These are phyloP conservation scores for Eubucco bourcierii DNA, from an alignment of 2,113 vertebrate species.

Conservation along the genomic window DNA sequence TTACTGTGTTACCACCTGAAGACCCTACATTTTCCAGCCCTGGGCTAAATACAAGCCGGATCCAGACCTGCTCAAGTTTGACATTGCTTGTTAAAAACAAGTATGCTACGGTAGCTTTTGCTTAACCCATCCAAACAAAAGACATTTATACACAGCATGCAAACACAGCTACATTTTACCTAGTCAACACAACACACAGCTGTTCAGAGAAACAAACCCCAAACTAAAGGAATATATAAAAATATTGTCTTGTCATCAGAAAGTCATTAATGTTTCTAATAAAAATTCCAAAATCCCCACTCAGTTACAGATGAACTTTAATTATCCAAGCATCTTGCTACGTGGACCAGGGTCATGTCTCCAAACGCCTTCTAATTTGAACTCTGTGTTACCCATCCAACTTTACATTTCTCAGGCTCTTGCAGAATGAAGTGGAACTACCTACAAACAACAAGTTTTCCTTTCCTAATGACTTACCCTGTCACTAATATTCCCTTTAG, in stretches of 20 bases:
- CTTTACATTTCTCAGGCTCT: background rate
- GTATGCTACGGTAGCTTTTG: background rate
- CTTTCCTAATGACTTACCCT: constrained; percentile 47
- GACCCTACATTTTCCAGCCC: constrained; percentile 45
- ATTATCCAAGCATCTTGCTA: background rate
- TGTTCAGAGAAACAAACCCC: background rate
- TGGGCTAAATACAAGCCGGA: constrained; percentile 50
- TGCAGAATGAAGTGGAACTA: background rate
- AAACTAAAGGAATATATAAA: background rate
- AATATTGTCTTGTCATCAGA: background rate
- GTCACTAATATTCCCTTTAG: constrained; percentile 1
- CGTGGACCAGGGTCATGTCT: background rate
- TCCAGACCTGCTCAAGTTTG: constrained; percentile 31
- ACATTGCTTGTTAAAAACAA: constrained; percentile 30
- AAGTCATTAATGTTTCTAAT: constrained; percentile 8
- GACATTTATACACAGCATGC: background rate
- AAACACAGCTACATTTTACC: background rate
- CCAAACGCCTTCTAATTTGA: background rate
- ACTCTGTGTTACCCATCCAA: background rate
- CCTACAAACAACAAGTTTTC: background rate
- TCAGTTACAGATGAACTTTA: background rate
- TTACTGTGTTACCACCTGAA: constrained; percentile 44
- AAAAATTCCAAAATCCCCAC: background rate
- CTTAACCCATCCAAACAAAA: constrained; percentile 20
- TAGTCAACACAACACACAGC: background rate